Evolutionary conservation across 37 sponge, comb jelly and placozoan genomes (phyloP).

Genomic region (Crambe crambe): DNA sequence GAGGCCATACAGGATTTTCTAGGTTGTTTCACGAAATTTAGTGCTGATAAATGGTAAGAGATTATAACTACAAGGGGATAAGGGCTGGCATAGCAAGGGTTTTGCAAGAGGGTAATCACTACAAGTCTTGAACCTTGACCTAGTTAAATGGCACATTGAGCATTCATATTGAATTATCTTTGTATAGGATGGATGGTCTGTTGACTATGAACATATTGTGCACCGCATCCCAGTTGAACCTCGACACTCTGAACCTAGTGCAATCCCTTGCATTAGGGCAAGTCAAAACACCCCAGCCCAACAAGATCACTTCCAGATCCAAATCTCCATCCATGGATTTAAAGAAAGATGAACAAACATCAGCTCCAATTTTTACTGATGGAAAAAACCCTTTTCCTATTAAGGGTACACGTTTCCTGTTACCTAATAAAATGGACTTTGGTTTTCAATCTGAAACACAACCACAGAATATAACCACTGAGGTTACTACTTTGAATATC

Average conservation of each 20-base stretch:
- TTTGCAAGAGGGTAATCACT: too few relatives aligned
- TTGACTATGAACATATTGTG: slow-evolving; percentile 69
- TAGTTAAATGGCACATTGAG: too few relatives aligned
- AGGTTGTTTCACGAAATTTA: slow-evolving; percentile 38
- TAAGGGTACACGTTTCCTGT: slow-evolving; percentile 18
- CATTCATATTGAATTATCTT: too few relatives aligned
- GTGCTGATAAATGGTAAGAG: slow-evolving; percentile 36
- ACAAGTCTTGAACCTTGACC: too few relatives aligned
- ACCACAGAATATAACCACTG: not conserved
- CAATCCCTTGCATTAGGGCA: slow-evolving; percentile 54
- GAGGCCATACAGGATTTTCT: slow-evolving; percentile 53
- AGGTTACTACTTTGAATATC: slow-evolving; percentile 43
- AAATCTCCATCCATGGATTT: not conserved
- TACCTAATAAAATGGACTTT: slow-evolving; percentile 3
- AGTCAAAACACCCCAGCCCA: not conserved
- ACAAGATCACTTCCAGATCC: not conserved
- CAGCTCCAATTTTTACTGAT: not conserved
- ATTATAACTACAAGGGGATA: too few relatives aligned
- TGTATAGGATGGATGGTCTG: slow-evolving; percentile 60
- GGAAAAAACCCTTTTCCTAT: not conserved
- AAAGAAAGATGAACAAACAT: not conserved
- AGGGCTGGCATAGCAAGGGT: too few relatives aligned
- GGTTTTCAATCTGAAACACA: too few relatives aligned
- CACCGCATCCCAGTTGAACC: slow-evolving; percentile 39
- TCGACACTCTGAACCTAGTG: slow-evolving; percentile 49